phyloP scores from a whole-genome alignment of 2,113 vertebrate genomes.

The Bos javanicus region DNA sequence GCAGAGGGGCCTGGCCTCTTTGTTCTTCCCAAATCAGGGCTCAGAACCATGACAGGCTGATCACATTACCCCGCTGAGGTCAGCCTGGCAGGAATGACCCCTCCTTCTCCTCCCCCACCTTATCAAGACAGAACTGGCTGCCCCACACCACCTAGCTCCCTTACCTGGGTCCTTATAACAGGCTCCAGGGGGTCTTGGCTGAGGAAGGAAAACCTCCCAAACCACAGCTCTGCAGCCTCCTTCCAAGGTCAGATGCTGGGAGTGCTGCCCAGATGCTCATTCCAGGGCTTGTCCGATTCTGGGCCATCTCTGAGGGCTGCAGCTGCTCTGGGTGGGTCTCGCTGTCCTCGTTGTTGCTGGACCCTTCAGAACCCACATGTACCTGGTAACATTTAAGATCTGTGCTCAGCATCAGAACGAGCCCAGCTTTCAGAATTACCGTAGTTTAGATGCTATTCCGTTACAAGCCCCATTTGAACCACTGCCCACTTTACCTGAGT shows the following conservation, averaged over 20 bases:
- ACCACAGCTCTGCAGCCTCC: background rate
- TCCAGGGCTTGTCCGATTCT: background rate
- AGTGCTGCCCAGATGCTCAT: background rate
- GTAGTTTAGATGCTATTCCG: background rate
- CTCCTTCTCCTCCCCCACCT: background rate
- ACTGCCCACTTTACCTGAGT: background rate
- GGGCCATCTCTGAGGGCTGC: background rate
- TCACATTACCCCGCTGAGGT: slow-evolving; percentile 67
- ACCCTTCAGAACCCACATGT: background rate
- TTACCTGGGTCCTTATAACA: slow-evolving; percentile 2
- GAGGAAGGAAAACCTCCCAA: background rate
- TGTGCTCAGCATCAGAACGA: background rate
- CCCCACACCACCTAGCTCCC: background rate
- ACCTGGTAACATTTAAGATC: background rate
- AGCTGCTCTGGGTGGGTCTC: background rate
- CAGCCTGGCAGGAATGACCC: slow-evolving; percentile 36
- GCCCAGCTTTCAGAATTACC: background rate
- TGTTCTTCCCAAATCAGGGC: slow-evolving; percentile 71
- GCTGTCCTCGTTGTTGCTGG: background rate
- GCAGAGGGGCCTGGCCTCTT: slow-evolving; percentile 67
- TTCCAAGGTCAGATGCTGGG: background rate
- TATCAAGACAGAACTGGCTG: background rate
- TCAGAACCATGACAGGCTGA: slow-evolving; percentile 74
- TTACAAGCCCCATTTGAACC: background rate
- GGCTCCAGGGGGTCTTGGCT: background rate